Evolutionary conservation across 2,888 invertebrate genomes (phyloP).

Genomic region (Drosophila ochracea): DNA sequence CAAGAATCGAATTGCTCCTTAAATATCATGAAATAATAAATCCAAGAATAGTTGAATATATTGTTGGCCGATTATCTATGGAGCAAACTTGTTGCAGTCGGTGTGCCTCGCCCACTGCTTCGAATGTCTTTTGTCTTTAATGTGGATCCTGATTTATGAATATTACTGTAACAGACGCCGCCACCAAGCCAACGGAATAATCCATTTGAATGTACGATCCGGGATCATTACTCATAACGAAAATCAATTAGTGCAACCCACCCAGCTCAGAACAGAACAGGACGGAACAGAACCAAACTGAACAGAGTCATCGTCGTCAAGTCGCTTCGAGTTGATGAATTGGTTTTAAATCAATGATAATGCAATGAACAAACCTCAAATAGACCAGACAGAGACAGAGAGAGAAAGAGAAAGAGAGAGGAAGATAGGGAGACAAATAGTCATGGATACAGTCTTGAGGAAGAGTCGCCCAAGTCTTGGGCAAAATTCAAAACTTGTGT

Average conservation of each 20-base stretch:
- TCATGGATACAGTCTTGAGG: slow-evolving; percentile 55
- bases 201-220: slow-evolving; percentile 67
- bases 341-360: slow-evolving; percentile 81
- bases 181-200: slow-evolving; percentile 45
- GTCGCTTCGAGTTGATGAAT: slow-evolving; percentile 69
- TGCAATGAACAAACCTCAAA: slow-evolving; percentile 66
- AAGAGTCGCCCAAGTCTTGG: slow-evolving; percentile 16
- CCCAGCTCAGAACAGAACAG: slow-evolving; percentile 58
- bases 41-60: slow-evolving; percentile 6
- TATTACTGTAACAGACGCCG: slow-evolving; percentile 68
- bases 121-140: slow-evolving; percentile 62
- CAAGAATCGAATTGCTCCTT: slow-evolving; percentile 24
- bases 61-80: not conserved
- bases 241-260: slow-evolving; percentile 78
- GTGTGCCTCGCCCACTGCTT: slow-evolving; percentile 59
- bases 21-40: slow-evolving; percentile 12
- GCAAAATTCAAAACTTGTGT: slow-evolving; percentile 48
- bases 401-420: not conserved
- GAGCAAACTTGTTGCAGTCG: slow-evolving; percentile 3
- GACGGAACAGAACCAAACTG: slow-evolving; percentile 13
- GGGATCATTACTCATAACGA: slow-evolving; percentile 75
- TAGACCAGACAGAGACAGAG: not conserved
- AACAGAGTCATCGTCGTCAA: slow-evolving; percentile 75
- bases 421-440: slow-evolving; percentile 3
- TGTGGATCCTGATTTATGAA: slow-evolving; percentile 71